phyloP scores from a whole-genome alignment of 2,888 invertebrate genomes.

The Argyresthia goedartella region DNA sequence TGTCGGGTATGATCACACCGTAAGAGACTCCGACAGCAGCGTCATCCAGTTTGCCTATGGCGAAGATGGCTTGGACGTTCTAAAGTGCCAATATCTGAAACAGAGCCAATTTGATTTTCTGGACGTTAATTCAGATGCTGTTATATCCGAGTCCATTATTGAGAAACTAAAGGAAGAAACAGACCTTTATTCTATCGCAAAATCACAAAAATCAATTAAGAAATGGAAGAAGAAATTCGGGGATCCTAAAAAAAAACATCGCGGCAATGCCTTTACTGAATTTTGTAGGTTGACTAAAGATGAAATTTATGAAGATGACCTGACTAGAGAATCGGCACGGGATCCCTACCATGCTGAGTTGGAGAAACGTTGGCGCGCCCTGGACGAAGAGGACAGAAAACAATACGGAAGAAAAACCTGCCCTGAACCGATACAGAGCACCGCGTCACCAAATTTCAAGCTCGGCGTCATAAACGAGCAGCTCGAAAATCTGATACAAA shows the following conservation, averaged over 20 bases:
- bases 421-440: conserved; percentile 82
- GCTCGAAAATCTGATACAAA: conserved; percentile 76
- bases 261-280: conserved; percentile 70
- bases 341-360: conserved; percentile 71
- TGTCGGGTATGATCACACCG: conserved; percentile 94
- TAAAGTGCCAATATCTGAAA: conserved; percentile 87
- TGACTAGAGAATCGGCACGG: conserved; percentile 68
- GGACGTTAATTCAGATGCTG: conserved; percentile 80
- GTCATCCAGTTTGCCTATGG: conserved; percentile 95
- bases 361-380: conserved; percentile 75
- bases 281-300: conserved; percentile 69
- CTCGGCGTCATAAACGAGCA: conserved; percentile 90
- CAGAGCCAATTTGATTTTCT: conserved; percentile 83
- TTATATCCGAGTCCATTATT: conserved; percentile 70
- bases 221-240: conserved; percentile 75
- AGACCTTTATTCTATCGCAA: conserved; percentile 58
- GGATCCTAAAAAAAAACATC: conserved; percentile 43
- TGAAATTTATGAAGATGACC: conserved; percentile 52
- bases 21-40: conserved; percentile 93
- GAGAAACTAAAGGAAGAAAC: conserved; percentile 70
- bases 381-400: conserved; percentile 71
- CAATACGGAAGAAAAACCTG: conserved; percentile 68
- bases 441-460: conserved; percentile 79
- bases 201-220: conserved; percentile 69
- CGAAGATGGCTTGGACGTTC: conserved; percentile 93